A percentile compares a stretch with the other conserved stretches of the same genome.
Conservation (phyloP, 2,888 invertebrate genomes). For the Agonopterix alstromeriana region DNA sequence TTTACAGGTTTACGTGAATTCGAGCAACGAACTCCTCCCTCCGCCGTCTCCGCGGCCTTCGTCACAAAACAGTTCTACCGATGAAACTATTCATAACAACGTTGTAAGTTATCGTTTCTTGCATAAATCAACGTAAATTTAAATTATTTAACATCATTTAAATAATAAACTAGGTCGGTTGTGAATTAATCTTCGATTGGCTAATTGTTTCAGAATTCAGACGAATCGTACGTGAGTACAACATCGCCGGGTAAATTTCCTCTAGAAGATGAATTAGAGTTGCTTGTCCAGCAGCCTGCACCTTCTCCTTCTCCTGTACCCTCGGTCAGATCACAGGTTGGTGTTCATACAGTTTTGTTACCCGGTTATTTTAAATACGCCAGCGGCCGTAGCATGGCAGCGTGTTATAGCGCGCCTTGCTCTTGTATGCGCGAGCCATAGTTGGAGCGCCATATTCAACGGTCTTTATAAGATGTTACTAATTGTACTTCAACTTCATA, state of each 20-base stretch:
- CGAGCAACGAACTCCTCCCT: conserved; percentile 61
- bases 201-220: conserved; percentile 44
- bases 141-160: too few species aligned
- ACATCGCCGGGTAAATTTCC: conserved; percentile 69
- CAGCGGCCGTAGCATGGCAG: too few species aligned
- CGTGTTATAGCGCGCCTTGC: too few species aligned
- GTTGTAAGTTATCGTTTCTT: conserved; percentile 35
- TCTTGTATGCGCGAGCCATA: too few species aligned
- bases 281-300: conserved; percentile 38
- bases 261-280: conserved; percentile 62
- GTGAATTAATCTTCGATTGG: not conserved
- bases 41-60: conserved; percentile 66
- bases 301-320: conserved; percentile 59
- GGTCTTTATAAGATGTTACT: too few species aligned
- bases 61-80: conserved; percentile 58
- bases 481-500: too few species aligned
- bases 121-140: not conserved
- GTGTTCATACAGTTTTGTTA: too few species aligned
- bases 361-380: too few species aligned
- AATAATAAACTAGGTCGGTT: too few species aligned
- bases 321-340: conserved; percentile 64
- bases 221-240: conserved; percentile 68
- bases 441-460: too few species aligned
- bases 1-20: conserved; percentile 49
- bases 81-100: conserved; percentile 56